Evolutionary conservation across 2,113 vertebrate species (phyloP).

Genomic region (Candoia aspera): DNA sequence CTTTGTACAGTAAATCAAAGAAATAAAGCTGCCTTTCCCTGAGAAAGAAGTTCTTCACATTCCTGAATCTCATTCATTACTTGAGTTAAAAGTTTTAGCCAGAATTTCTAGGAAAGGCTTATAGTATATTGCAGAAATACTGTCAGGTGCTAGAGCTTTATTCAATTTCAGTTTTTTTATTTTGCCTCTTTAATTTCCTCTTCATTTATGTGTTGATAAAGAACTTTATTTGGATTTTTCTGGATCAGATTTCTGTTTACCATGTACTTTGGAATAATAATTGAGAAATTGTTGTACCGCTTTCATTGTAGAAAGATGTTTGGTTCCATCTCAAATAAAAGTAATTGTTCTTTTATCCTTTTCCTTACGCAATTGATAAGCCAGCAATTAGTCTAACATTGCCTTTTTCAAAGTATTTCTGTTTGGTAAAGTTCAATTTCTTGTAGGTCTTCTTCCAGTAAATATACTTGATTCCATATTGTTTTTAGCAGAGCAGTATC

Average conservation of each 20-base stretch:
- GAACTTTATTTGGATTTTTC: background rate
- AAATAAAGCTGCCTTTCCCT: background rate
- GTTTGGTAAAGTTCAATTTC: background rate
- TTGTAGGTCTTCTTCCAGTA: background rate
- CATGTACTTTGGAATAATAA: background rate
- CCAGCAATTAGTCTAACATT: background rate
- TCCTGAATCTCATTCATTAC: background rate
- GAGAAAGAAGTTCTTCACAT: background rate
- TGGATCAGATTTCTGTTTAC: background rate
- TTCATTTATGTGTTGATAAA: background rate
- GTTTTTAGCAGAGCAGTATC: background rate
- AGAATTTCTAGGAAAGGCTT: background rate
- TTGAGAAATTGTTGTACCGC: background rate
- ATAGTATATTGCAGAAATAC: background rate
- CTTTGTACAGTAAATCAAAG: background rate
- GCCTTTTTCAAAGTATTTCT: background rate
- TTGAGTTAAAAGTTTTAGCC: background rate
- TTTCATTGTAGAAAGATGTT: background rate
- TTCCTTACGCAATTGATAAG: background rate
- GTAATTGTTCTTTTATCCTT: background rate
- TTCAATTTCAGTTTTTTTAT: background rate
- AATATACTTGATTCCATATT: background rate
- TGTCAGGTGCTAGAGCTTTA: background rate
- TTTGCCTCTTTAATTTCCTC: background rate
- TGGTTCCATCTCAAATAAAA: background rate